Base-by-base conservation (phyloP, 2,797 vertebrate genomes). In the Selene dorsalis region DNA sequence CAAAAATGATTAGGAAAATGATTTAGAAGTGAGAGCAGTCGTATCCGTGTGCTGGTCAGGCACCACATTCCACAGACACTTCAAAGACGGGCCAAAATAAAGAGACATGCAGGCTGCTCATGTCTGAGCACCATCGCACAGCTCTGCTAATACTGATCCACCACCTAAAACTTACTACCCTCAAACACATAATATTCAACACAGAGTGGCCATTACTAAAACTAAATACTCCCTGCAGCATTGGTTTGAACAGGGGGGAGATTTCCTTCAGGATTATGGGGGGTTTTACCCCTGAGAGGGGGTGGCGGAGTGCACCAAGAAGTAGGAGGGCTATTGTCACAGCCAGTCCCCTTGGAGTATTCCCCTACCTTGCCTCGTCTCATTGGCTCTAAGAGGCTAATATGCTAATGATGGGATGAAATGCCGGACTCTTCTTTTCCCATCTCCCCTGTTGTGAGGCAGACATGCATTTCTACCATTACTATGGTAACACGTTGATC, bases 321-420 rank as follows among this genome's bases (percentile, higher is more conserved):
- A 75, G 87, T 89, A 88, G 91, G 93, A 86, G 87, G 92, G 87
- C 77, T 85, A 85, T 93, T 93, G 93, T 93, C 87, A 84, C 87
- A 91, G 89, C 90, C 94, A 94, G 92, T 91, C 92, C 88, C 86
- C 87, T 91, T 84, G 80, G 90, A 93, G 92, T 87, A 88, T 89
- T 91, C 86, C 81, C 69, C 53, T 79, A 88, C 88, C 84, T 87
- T 83, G 83, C 69, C 65, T 73, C 69, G 56, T 88, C 90, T 89
- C 86, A 95, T 96, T 95, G 95, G 95, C 88, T 93, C 86, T 63
- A 75, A 65, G 84, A 75, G 60, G 85, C 89, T 79, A 83, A 86
- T 93, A 95, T 95, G 94, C 93, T 93, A 95, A 95, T 95, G 85
- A 83, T 7, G 79, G 69, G 88, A 84, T 84, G 86, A 90, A 93